These are phyloP conservation scores for Erannis defoliaria DNA, from an alignment of 2,888 invertebrate genomes.

Conservation along the genomic window DNA sequence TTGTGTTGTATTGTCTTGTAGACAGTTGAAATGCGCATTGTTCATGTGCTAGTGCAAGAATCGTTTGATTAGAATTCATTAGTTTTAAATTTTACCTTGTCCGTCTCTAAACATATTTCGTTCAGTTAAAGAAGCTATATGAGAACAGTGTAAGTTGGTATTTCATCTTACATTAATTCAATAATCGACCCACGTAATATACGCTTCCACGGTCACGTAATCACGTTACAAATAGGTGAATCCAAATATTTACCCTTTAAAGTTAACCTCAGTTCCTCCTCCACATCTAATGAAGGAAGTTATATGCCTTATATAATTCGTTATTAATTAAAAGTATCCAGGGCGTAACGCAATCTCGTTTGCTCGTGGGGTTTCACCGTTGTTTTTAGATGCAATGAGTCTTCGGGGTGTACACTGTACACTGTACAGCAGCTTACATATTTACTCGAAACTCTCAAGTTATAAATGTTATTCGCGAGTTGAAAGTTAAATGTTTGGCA, in stretches of 20 bases:
- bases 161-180: too few species aligned
- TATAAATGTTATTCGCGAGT: constrained; percentile 7
- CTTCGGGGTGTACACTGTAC: not conserved
- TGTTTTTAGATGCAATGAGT: constrained; percentile 10
- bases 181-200: too few species aligned
- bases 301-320: constrained; percentile 21
- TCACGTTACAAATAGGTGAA: not conserved
- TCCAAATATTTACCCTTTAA: constrained; percentile 12
- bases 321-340: constrained; percentile 24
- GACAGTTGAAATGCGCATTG: too few species aligned
- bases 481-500: constrained; percentile 8
- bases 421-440: not conserved
- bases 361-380: not conserved
- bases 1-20: too few species aligned
- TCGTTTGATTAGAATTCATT: too few species aligned
- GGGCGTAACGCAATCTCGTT: constrained; percentile 2
- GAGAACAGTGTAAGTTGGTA: too few species aligned
- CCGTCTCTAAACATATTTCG: too few species aligned
- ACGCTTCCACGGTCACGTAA: too few species aligned
- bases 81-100: too few species aligned
- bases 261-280: not conserved
- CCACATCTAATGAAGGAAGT: constrained; percentile 26
- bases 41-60: too few species aligned
- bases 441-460: constrained; percentile 10
- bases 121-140: too few species aligned